Percentiles rank a stretch among this genome's conserved stretches.
Evolutionary conservation across 2,888 invertebrate genomes (phyloP).

Genomic region (Zeuzera pyrina): DNA sequence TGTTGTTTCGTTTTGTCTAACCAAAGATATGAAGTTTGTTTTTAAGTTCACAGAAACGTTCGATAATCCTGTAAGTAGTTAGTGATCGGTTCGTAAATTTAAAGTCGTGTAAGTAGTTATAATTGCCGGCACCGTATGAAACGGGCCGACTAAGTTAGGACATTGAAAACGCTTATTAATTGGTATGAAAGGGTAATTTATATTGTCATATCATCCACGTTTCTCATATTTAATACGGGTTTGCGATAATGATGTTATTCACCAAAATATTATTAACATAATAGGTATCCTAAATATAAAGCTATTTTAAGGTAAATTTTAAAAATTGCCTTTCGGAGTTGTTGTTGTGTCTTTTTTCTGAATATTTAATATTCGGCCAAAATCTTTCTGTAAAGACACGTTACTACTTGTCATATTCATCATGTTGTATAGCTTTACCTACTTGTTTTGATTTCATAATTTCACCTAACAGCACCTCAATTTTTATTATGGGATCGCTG

Average conservation of each 20-base stretch:
- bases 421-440: conserved; percentile 51
- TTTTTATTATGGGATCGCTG: conserved; percentile 62
- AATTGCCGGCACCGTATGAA: conserved; percentile 55
- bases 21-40: conserved; percentile 63
- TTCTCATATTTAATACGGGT: conserved; percentile 74
- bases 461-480: conserved; percentile 61
- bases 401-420: conserved; percentile 38
- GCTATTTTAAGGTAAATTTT: conserved; percentile 67
- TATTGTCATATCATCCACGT: conserved; percentile 74
- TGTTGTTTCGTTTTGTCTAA: conserved; percentile 64
- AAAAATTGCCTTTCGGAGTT: conserved; percentile 66
- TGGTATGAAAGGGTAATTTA: conserved; percentile 75
- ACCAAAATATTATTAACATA: conserved; percentile 68
- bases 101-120: conserved; percentile 64
- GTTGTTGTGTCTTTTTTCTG: conserved; percentile 62
- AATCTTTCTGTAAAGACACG: conserved; percentile 45
- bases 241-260: conserved; percentile 73
- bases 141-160: conserved; percentile 66
- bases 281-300: conserved; percentile 57
- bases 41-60: conserved; percentile 52
- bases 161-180: conserved; percentile 74
- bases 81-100: conserved; percentile 63
- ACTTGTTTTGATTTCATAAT: conserved; percentile 51
- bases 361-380: conserved; percentile 63
- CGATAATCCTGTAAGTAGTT: conserved; percentile 65